Evolutionary conservation across 2,113 vertebrate genomes (phyloP).

Genomic region (Oncorhynchus clarkii): DNA sequence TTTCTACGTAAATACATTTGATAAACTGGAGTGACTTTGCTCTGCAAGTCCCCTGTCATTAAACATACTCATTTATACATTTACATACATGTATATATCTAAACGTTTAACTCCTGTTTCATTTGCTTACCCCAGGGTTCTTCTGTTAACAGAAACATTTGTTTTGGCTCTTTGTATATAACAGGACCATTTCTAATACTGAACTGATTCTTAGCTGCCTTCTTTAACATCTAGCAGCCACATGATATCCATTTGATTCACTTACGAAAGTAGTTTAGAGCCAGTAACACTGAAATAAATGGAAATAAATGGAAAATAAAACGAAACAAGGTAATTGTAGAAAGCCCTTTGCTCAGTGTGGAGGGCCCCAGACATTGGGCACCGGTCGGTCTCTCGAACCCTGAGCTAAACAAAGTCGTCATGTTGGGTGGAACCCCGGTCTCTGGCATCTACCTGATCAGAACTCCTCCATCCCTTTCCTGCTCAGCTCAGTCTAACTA

Average conservation of each 20-base stretch:
- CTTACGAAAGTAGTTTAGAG: constrained; percentile 9
- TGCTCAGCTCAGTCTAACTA: constrained; percentile 33
- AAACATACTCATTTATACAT: constrained; percentile 64
- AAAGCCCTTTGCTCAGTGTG: constrained; percentile 19
- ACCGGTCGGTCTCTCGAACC: constrained; percentile 53
- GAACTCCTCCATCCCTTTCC: neutral
- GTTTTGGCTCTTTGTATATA: constrained; percentile 16
- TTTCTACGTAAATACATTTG: constrained; percentile 76
- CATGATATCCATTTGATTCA: constrained; percentile 18
- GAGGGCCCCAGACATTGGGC: constrained; percentile 14
- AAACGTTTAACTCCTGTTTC: constrained; percentile 78
- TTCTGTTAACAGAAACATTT: constrained; percentile 4
- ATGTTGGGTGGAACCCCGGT: constrained; percentile 44
- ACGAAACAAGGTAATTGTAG: constrained; percentile 11
- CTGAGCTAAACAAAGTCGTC: constrained; percentile 77
- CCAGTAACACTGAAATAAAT: constrained; percentile 4
- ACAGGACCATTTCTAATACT: constrained; percentile 28
- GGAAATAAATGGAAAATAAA: neutral
- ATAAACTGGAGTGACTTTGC: constrained; percentile 87
- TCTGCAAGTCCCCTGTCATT: constrained; percentile 87
- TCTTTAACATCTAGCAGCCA: constrained; percentile 46
- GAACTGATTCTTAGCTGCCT: constrained; percentile 57
- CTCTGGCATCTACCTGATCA: constrained; percentile 42
- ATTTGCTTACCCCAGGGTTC: constrained; percentile 84
- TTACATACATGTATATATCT: constrained; percentile 56